Base-by-base conservation (phyloP, 2,113 vertebrate genomes). In the Rhinoderma darwinii region DNA sequence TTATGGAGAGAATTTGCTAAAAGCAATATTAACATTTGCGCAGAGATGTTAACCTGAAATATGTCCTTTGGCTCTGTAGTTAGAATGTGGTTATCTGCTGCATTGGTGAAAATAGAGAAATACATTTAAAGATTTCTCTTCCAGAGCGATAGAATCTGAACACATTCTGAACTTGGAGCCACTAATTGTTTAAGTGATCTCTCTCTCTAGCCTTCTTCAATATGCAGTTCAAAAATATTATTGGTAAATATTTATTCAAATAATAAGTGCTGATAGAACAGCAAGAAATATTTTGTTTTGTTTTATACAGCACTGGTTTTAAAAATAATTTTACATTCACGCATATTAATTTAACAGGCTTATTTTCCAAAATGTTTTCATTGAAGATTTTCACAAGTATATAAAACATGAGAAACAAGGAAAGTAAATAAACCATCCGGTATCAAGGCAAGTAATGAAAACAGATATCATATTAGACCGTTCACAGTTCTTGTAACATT, bases 101-200 rank as follows among this genome's bases (percentile, higher is more conserved):
- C 39, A 68, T 41, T 50, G n/a, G 27, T 20, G 56, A 82, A 82
- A 63, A 63, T 2, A n/a, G 37, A 83, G 17, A 51, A 70, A 68
- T 50, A 70, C n/a, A 35, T 51, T 37, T 25, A n/a, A 39, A 54
- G 20, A 51, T 22, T n/a, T 3, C 14, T 66, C 22, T 43, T 39
- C 47, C n/a, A 18, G 37, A 54, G 20, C 61, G 50, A 59, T 63
- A 32, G 2, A 47, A 32, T 51, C 14, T 50, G 3, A 35, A 37
- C 32, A 66, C n/a, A 44, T 63, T 44, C 9, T 12, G 17, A 82
- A 66, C 32, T 44, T 66, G 12, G 17, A 14, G 39, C 15, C n/a
- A 20, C 80, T 68, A 66, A 47, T 66, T 82, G 80, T 82, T 63
- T 82, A 43, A 82, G 37, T 66, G 41, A 39, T 15, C 14, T 70